Evolutionary conservation across 2,113 vertebrate species (phyloP), one percentile per base, ranked within the genome.

Genomic region (Zeus faber): DNA sequence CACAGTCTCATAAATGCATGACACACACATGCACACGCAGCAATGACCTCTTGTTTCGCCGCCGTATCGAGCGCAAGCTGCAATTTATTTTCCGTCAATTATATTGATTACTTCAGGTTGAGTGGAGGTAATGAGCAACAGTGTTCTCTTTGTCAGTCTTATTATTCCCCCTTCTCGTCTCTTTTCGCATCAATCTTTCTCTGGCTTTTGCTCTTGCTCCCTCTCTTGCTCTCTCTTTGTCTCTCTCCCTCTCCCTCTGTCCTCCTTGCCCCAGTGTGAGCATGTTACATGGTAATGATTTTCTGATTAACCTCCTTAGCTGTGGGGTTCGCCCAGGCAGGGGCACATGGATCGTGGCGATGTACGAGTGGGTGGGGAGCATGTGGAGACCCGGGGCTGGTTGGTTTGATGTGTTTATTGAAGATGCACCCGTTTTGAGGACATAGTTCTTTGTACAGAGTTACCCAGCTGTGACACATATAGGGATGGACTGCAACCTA

Each of bases 31-130:
- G 20, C 5, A 21, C 43, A 45, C 43, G 13, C 43, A 23, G 9
- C 5, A 50, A 44, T 50, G 23, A 22, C 51, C 54, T 27, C 61
- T 60, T 49, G 26, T 64, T 6, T 24, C 33, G 24, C 51, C 58
- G 33, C 76, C 44, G 57, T 79, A 87, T 87, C 49, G 77, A 86
- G 82, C 65, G 10, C 17, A 2, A 54, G 59, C 47, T 6, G 54
- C 67, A 74, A 66, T 80, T 75, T 63, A 82, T 62, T 35, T 79
- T 65, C 80, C 70, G 80, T 88, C 87, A 88, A 84, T 88, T 86
- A 66, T 84, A 89, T 85, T 40, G 87, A 91, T 89, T 88, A 86
- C 81, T 79, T 82, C 69, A 39, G 79, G 86, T 76, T 91, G 91
- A 85, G 70, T 84, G 84, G 82, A 85, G 79, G 70, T 88, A 90